Percentiles rank a stretch among this genome's conserved stretches.
These are phyloP conservation scores for Xanthia togata DNA, from an alignment of 2,888 invertebrate genomes.

Conservation along the genomic window DNA sequence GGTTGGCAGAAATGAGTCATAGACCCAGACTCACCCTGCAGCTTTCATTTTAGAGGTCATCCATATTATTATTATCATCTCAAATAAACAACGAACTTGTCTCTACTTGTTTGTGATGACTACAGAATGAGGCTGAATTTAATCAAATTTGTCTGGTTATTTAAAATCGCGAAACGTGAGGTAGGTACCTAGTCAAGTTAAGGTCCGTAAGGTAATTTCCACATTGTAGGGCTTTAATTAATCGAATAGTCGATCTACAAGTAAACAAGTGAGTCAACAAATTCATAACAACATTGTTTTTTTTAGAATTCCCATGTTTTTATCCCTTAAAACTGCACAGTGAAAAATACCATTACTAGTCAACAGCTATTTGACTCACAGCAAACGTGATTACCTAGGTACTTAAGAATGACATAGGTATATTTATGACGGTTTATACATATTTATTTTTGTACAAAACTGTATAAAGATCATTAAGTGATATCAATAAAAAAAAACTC, in stretches of 20 bases:
- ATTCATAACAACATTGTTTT: conserved; percentile 14
- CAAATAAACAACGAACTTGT: conserved; percentile 57
- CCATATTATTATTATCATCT: conserved; percentile 61
- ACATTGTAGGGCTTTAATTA: neutral
- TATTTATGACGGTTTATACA: neutral
- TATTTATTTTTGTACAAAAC: neutral
- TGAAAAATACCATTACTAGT: conserved; percentile 38
- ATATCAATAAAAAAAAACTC: conserved; percentile 43
- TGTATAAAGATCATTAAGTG: conserved; percentile 35
- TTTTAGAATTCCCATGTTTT: conserved; percentile 24
- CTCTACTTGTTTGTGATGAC: conserved; percentile 51
- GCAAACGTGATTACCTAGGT: neutral
- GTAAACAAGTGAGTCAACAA: conserved; percentile 48
- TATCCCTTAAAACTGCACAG: conserved; percentile 37
- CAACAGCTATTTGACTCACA: conserved; percentile 25
- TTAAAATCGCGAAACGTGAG: neutral
- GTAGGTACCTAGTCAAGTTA: neutral
- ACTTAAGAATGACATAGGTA: neutral
- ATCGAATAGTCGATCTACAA: neutral
- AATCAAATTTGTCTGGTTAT: conserved; percentile 10
- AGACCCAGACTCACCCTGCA: conserved; percentile 60
- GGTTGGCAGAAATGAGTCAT: conserved; percentile 60
- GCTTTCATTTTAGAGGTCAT: conserved; percentile 73
- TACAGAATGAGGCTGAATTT: conserved; percentile 27
- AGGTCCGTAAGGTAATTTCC: neutral